Evolutionary conservation across 2,797 vertebrate species (phyloP).

Genomic region (Liparis tanakae): DNA sequence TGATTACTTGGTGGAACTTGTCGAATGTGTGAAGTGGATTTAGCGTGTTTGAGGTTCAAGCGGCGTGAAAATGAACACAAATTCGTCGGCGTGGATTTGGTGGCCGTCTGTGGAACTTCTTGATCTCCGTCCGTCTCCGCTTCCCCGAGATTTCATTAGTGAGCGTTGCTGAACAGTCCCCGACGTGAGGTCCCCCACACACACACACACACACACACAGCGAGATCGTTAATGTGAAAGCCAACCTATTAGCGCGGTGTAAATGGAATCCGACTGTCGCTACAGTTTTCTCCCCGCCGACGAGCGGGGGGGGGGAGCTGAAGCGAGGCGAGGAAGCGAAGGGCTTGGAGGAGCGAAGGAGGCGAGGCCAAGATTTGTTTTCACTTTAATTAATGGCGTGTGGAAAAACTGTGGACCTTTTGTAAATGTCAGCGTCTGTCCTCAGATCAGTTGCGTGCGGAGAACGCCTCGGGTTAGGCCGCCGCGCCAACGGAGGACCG

Average conservation of each 20-base stretch:
- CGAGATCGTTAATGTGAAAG: constrained; percentile 46
- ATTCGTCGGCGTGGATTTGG: constrained; percentile 19
- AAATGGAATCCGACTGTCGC: constrained; percentile 44
- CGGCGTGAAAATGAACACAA: background rate
- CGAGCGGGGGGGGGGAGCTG: background rate
- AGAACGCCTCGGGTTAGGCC: constrained; percentile 53
- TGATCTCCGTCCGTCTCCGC: constrained; percentile 17
- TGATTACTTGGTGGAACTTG: background rate
- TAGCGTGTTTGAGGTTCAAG: background rate
- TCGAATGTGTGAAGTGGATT: background rate
- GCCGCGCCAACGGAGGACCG: constrained; percentile 56
- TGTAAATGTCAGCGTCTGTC: constrained; percentile 76
- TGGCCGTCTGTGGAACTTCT: constrained; percentile 1
- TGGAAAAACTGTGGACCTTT: constrained; percentile 65
- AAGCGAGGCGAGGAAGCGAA: constrained; percentile 17
- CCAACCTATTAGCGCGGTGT: constrained; percentile 58
- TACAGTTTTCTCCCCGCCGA: constrained; percentile 9
- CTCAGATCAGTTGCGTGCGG: constrained; percentile 65
- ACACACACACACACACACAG: constrained; percentile 18
- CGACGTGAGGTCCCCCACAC: background rate
- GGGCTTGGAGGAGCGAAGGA: constrained; percentile 36
- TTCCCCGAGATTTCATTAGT: constrained; percentile 36
- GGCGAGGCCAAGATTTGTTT: constrained; percentile 60
- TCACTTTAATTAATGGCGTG: constrained; percentile 71
- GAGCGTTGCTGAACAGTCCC: constrained; percentile 17